These are phyloP conservation scores for Drosophila sordidula DNA, from an alignment of 2,888 invertebrate species.

Conservation along the genomic window DNA sequence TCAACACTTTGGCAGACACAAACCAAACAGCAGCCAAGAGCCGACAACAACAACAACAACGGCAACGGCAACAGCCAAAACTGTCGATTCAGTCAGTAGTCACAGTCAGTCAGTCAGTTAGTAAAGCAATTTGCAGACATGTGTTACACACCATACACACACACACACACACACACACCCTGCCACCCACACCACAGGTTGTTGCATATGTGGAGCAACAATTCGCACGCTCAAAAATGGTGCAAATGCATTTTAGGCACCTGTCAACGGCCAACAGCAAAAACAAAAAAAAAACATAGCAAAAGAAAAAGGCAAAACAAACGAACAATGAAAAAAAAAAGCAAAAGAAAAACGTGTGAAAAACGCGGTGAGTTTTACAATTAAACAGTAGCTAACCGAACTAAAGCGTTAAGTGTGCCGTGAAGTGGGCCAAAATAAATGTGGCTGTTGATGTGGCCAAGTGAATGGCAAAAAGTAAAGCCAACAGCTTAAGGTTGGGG, in stretches of 20 bases:
- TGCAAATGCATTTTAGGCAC: conserved; percentile 65
- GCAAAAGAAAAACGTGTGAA: conserved; percentile 37
- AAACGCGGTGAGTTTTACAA: conserved; percentile 48
- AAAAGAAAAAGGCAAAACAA: conserved; percentile 10
- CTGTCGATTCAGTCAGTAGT: conserved; percentile 57
- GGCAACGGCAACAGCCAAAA: conserved; percentile 36
- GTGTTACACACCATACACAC: conserved; percentile 46
- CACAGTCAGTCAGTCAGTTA: conserved; percentile 67
- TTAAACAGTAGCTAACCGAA: conserved; percentile 63
- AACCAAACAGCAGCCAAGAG: conserved; percentile 72
- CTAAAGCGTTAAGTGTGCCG: conserved; percentile 51
- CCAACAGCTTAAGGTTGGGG: too few species aligned
- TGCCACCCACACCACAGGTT: conserved; percentile 14
- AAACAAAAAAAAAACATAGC: conserved; percentile 12
- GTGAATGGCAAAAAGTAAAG: too few species aligned
- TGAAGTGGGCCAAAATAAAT: conserved; percentile 25
- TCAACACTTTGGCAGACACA: conserved; percentile 73
- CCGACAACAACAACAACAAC: conserved; percentile 35
- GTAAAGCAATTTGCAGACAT: conserved; percentile 78
- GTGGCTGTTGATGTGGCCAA: not conserved
- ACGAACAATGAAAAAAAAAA: conserved; percentile 1
- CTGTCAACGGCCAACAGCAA: conserved; percentile 38
- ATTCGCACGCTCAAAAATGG: conserved; percentile 51
- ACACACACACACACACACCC: conserved; percentile 20
- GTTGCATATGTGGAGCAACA: conserved; percentile 30